A percentile compares a stretch with the other conserved stretches of the same genome.
These are phyloP conservation scores for Pterocles orientalis DNA, from an alignment of 2,113 vertebrate species.

Conservation along the genomic window DNA sequence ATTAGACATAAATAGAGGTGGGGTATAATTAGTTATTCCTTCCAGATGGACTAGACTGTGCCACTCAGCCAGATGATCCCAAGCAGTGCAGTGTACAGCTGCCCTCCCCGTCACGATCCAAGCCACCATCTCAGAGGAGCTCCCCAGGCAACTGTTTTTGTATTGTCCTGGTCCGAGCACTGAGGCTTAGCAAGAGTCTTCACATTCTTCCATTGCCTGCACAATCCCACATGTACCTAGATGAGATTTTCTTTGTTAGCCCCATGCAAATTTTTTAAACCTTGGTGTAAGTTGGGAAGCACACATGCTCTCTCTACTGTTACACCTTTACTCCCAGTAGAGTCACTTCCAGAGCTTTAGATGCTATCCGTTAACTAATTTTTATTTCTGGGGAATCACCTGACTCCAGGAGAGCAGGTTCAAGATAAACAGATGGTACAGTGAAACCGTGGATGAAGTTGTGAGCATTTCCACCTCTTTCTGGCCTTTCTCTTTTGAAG, in stretches of 20 bases:
- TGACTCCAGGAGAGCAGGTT: neutral
- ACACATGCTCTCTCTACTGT: accelerated
- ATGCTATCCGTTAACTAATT: neutral
- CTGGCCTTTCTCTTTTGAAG: neutral
- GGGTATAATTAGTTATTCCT: constrained; percentile 43
- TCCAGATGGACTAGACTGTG: constrained; percentile 17
- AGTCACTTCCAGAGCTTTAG: neutral
- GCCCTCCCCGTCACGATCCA: neutral
- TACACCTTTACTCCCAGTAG: neutral
- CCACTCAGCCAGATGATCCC: neutral
- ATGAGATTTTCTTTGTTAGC: neutral
- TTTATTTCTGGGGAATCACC: neutral
- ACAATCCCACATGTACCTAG: neutral
- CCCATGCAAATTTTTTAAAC: neutral
- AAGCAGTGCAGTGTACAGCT: neutral
- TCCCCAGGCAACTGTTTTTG: neutral
- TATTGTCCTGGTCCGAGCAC: neutral
- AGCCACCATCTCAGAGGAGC: neutral
- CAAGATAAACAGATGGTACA: neutral
- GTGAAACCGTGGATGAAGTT: neutral
- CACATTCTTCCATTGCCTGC: neutral
- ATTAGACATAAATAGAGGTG: constrained; percentile 35
- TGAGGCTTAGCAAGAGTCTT: neutral
- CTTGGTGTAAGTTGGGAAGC: neutral
- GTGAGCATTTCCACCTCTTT: neutral